Conservation (phyloP, 2,888 invertebrate species). For the Sarcophaga rosellei region DNA sequence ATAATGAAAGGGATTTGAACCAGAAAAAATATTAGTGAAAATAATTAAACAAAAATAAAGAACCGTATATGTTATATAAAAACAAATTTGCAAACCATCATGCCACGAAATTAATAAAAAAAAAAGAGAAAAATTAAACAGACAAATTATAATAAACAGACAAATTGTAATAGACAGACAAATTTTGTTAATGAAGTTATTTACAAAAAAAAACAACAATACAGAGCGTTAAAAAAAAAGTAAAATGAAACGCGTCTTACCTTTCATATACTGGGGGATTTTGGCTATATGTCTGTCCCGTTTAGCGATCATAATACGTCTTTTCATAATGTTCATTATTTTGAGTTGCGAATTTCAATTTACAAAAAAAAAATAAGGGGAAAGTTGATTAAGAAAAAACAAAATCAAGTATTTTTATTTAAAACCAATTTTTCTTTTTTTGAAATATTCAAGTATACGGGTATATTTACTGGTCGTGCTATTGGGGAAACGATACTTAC, state of each 20-base stretch:
- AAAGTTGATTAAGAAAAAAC: slow-evolving; percentile 15
- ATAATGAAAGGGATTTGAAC: slow-evolving; percentile 14
- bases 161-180: not conserved
- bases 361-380: slow-evolving; percentile 26
- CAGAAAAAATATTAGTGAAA: slow-evolving; percentile 20
- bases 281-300: slow-evolving; percentile 11
- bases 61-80: not conserved
- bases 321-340: not conserved
- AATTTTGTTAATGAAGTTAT: slow-evolving; percentile 48
- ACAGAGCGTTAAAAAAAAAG: slow-evolving; percentile 12
- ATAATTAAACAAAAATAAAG: not conserved
- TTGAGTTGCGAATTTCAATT: slow-evolving; percentile 21
- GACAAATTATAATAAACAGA: slow-evolving; percentile 15
- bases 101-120: slow-evolving; percentile 38
- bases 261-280: slow-evolving; percentile 1
- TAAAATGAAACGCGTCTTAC: slow-evolving; percentile 54
- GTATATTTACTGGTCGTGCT: too few species aligned
- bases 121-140: not conserved
- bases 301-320: slow-evolving; percentile 15
- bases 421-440: slow-evolving; percentile 41
- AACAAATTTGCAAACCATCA: slow-evolving; percentile 54
- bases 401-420: not conserved
- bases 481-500: slow-evolving; percentile 51
- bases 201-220: slow-evolving; percentile 48
- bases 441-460: not conserved